Conservation (phyloP, 2,888 invertebrate genomes). For the Polyommatus iphigenia region DNA sequence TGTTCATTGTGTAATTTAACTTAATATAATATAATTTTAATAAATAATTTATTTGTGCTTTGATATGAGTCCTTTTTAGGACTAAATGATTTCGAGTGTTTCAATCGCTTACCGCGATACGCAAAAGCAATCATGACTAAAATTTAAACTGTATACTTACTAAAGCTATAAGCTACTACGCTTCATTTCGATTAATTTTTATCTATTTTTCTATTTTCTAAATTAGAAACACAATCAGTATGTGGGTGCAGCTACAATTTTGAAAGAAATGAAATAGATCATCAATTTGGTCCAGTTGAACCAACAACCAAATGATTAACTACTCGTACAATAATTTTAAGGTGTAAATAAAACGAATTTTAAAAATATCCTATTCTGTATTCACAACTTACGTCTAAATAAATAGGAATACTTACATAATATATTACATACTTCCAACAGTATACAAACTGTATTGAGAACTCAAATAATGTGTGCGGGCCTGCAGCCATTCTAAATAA, state of each 20-base stretch:
- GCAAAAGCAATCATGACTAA: too few relatives aligned
- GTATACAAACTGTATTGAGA: background rate
- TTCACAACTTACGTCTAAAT: background rate
- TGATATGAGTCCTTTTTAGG: slow-evolving; percentile 53
- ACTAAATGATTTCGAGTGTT: slow-evolving; percentile 44
- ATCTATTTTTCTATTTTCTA: too few relatives aligned
- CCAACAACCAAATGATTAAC: too few relatives aligned
- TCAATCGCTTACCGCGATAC: background rate
- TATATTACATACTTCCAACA: background rate
- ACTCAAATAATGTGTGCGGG: background rate
- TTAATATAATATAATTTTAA: slow-evolving; percentile 33
- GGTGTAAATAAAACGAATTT: background rate
- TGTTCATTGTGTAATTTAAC: slow-evolving; percentile 37
- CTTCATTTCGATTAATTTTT: too few relatives aligned
- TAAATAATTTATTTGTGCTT: background rate
- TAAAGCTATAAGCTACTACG: too few relatives aligned
- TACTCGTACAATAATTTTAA: too few relatives aligned
- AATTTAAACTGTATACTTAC: too few relatives aligned
- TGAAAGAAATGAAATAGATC: too few relatives aligned
- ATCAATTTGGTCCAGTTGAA: too few relatives aligned
- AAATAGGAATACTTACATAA: background rate
- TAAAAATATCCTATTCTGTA: background rate
- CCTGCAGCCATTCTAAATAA: too few relatives aligned
- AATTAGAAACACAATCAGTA: too few relatives aligned
- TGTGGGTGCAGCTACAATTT: too few relatives aligned